Evolutionary conservation across 2,888 invertebrate genomes (phyloP), one percentile per base, ranked within the genome.

Genomic region (Euproctis similis): DNA sequence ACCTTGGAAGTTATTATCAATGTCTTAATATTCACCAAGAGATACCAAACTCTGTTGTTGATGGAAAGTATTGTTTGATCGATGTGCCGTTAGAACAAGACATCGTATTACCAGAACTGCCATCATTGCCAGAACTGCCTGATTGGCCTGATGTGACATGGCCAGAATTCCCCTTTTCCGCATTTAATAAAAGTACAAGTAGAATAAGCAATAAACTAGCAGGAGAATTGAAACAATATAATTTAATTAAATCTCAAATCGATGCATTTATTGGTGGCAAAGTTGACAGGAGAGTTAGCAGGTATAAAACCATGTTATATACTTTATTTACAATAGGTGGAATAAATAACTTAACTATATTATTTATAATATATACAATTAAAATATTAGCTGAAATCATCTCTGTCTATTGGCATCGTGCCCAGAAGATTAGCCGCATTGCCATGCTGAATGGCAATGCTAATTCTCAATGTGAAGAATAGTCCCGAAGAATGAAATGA

Each of bases 61-160:
- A 65, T 41, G 76, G 76, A 7, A 76, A 76, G 44, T 70, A 59
- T 39, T 84, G 85, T 30, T 56, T 63, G 30, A 57, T 76, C 17
- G 21, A 35, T 1, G 31, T 71, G 2, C 72, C 75, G 2, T 12
- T 65, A 4, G 24, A 42, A 5, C 65, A 69, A 36, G 31, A 47
- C 2, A 24, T 55, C 3, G 28, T 40, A 1, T 35, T 48, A 19
- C 47, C 58, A 11, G 50, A 20, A 13, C 33, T 49, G 1, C 53
- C 55, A 8, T 12, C 30, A 2, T 31, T 44, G 9, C 58, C 61
- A 7, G 50, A 47, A 2, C 46, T 24, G 29, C 41, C 49, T n/a
- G 34, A 10, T 6, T 21, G 21, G 21, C 23, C 23, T 5, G 23
- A 37, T n/a, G 3, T 41, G 4, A 34, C 33, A 2, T 36, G 36